These are phyloP conservation scores for Mormyrops attenuatus DNA, from an alignment of 2,797 vertebrate species.

Conservation along the genomic window DNA sequence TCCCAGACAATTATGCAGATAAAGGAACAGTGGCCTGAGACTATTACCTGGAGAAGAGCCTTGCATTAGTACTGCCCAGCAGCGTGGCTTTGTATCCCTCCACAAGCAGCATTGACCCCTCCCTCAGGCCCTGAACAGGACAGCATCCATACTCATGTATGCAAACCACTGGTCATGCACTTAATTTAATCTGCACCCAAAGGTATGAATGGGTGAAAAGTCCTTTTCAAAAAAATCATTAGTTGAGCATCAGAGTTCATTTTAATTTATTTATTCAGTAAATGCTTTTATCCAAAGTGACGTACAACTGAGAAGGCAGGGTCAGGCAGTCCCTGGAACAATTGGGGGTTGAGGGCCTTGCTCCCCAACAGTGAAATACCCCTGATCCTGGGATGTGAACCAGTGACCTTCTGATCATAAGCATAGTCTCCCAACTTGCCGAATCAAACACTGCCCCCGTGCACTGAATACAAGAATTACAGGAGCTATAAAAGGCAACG, in stretches of 20 bases:
- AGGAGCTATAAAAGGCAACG: background rate
- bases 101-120: conserved; percentile 76
- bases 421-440: background rate
- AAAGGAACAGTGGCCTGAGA: background rate
- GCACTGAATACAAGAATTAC: background rate
- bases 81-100: conserved; percentile 72
- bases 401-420: background rate
- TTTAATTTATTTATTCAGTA: background rate
- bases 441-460: background rate
- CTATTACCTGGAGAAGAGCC: conserved; percentile 72
- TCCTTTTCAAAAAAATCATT: background rate
- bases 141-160: background rate
- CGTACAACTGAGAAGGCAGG: background rate
- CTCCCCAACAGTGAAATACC: background rate
- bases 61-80: conserved; percentile 68
- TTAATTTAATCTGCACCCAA: background rate
- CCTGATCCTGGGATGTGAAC: background rate
- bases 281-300: background rate
- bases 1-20: background rate
- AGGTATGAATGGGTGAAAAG: background rate
- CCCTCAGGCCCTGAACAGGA: conserved; percentile 66
- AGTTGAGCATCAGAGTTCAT: background rate
- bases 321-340: background rate
- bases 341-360: background rate
- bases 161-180: background rate